Evolutionary conservation across 2,113 vertebrate species (phyloP).

Genomic region (Hyla sarda): DNA sequence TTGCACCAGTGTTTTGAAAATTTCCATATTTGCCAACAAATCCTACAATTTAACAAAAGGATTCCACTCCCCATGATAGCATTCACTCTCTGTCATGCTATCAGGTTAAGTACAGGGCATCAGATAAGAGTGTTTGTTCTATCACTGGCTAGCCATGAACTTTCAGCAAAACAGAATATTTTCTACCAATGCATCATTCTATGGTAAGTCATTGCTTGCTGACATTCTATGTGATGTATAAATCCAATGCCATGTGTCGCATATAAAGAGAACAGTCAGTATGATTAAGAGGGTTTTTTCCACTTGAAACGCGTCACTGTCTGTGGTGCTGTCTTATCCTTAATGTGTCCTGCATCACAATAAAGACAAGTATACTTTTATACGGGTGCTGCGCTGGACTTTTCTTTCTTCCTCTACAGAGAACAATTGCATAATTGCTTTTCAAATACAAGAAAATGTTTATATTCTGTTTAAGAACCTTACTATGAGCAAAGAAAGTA

Average conservation of each 20-base stretch:
- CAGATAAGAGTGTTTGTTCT: slow-evolving; percentile 54
- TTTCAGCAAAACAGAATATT: background rate
- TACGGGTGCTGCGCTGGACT: no score
- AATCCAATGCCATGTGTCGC: no score
- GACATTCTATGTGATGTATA: background rate
- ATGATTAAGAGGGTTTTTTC: no score
- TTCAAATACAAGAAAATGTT: background rate
- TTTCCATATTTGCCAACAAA: background rate
- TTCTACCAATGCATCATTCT: background rate
- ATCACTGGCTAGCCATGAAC: slow-evolving; percentile 24
- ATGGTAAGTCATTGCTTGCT: background rate
- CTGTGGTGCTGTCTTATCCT: no score
- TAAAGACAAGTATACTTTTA: no score
- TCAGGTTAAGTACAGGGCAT: slow-evolving; percentile 12
- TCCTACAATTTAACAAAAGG: background rate
- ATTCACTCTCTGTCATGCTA: background rate
- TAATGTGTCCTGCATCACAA: no score
- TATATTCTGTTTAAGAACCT: background rate
- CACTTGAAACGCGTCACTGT: no score
- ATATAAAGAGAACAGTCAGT: background rate
- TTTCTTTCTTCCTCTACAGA: no score
- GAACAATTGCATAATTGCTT: no score
- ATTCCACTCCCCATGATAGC: slow-evolving; percentile 18
- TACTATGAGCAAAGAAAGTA: background rate
- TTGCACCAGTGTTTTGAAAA: no score